Base-by-base conservation (phyloP, 37 sponge, comb jelly and placozoan genomes). In the Halisarca cf. caerulea region DNA sequence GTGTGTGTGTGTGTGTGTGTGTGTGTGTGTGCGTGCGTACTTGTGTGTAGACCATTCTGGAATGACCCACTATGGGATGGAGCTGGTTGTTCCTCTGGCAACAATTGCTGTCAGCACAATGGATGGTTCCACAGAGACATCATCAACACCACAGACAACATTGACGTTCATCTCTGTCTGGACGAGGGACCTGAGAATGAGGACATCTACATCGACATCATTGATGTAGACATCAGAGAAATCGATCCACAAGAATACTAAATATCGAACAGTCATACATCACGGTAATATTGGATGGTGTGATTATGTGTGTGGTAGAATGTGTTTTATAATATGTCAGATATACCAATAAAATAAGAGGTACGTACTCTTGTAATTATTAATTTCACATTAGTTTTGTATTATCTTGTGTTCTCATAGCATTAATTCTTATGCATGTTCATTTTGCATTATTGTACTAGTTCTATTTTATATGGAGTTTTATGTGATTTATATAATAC, bases 21-120 rank as follows among this genome's bases (percentile, higher is more conserved):
- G n/a, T n/a, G n/a, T n/a, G n/a, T n/a, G n/a, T n/a, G n/a, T n/a
- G n/a, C n/a, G n/a, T n/a, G n/a, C n/a, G n/a, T n/a, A n/a, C n/a
- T n/a, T n/a, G n/a, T n/a, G n/a, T n/a, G 6, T 30, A 15, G 6
- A 20, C 25, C 64, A 62, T 62, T 62, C 64, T 62, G 64, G 64
- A 62, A 62, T 62, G 64, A 62, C 15, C 64, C 64, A 62, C 6
- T 62, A n/a, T 62, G 64, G 64, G 64, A 62, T 62, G 64, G 64
- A 20, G 64, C 25, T 7, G 64, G 64, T 7, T 62, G 64, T 28
- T 23, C 64, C 7, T 7, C 64, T 62, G 64, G 64, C 15, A 62
- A 62, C 64, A 62, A 28, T 7, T 62, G 64, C 30, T 62, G 64
- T 62, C 30, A 62, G 25, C 25, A 62, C 64, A 30, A 62, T 28